phyloP scores from a whole-genome alignment of 2,888 invertebrate genomes.

The Trachelus tabidus region DNA sequence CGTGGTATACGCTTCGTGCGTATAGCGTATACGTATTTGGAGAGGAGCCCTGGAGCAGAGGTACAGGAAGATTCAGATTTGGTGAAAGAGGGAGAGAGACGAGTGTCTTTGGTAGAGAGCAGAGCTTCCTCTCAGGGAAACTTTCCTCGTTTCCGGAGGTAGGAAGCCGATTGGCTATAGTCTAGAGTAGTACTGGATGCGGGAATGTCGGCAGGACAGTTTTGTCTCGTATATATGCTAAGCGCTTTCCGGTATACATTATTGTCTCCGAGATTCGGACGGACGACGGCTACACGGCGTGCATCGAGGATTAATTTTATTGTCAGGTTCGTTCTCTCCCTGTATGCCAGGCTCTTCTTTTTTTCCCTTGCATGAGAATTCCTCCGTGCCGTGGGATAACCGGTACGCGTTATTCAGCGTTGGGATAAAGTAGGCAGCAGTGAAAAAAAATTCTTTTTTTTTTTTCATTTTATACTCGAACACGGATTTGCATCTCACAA shows the following conservation, averaged over 20 bases:
- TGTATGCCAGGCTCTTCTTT: neutral
- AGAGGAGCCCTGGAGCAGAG: neutral
- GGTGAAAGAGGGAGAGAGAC: neutral
- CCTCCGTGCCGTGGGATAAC: neutral
- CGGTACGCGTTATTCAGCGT: slow-evolving; percentile 11
- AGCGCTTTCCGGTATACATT: slow-evolving; percentile 26
- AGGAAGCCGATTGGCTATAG: neutral
- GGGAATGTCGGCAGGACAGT: slow-evolving; percentile 34
- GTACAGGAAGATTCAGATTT: neutral
- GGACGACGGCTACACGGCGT: slow-evolving; percentile 7
- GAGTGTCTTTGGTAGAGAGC: neutral
- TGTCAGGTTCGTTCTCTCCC: slow-evolving; percentile 1
- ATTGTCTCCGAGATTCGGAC: neutral
- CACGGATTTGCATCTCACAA: neutral
- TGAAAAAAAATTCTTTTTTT: neutral
- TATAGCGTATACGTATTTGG: neutral
- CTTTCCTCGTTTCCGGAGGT: neutral
- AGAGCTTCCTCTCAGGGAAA: neutral
- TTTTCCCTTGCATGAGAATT: neutral
- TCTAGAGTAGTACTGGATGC: neutral
- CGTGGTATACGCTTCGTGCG: neutral
- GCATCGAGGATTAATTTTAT: slow-evolving; percentile 8
- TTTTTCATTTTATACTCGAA: neutral
- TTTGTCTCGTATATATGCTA: slow-evolving; percentile 62
- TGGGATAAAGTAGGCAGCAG: neutral